phyloP scores from a whole-genome alignment of 2,113 vertebrate genomes.

The Salvelinus sp. region DNA sequence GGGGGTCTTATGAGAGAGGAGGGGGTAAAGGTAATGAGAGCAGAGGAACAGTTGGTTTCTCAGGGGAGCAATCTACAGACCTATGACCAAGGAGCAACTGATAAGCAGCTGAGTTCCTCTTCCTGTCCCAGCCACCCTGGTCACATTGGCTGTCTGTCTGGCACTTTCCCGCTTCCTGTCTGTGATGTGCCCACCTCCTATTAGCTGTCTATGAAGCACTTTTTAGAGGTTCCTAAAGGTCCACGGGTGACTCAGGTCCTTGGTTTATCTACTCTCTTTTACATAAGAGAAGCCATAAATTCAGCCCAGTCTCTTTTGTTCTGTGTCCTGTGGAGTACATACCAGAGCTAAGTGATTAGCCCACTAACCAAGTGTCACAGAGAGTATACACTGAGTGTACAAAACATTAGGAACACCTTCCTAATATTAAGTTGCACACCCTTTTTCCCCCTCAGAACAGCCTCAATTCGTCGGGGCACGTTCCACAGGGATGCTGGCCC shows the following conservation, averaged over 20 bases:
- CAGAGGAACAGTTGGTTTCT: constrained; percentile 45
- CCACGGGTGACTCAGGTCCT: not conserved
- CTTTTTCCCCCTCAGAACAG: too few relatives aligned
- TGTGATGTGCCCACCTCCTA: constrained; percentile 36
- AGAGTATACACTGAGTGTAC: constrained; percentile 6
- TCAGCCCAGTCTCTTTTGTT: constrained; percentile 52
- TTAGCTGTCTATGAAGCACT: constrained; percentile 52
- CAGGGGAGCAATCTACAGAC: constrained; percentile 43
- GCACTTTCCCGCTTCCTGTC: constrained; percentile 66
- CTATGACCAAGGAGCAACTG: constrained; percentile 58
- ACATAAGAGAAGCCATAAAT: constrained; percentile 47
- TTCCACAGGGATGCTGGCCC: too few relatives aligned
- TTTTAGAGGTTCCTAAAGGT: constrained; percentile 18
- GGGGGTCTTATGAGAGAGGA: not conserved
- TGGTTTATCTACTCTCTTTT: constrained; percentile 55
- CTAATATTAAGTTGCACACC: too few relatives aligned
- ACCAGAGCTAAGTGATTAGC: constrained; percentile 26
- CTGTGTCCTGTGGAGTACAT: constrained; percentile 53
- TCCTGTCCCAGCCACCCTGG: constrained; percentile 59
- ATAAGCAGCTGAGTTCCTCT: constrained; percentile 73
- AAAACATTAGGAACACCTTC: too few relatives aligned
- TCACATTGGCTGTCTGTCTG: constrained; percentile 62
- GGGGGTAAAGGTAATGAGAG: constrained; percentile 49
- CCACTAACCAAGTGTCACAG: constrained; percentile 17
- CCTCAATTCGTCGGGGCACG: too few relatives aligned